Evolutionary conservation across 1,140 invertebrate species (phyloP), one percentile per base, ranked within the genome.

Genomic region (Bursaphelenchus mucronatus): DNA sequence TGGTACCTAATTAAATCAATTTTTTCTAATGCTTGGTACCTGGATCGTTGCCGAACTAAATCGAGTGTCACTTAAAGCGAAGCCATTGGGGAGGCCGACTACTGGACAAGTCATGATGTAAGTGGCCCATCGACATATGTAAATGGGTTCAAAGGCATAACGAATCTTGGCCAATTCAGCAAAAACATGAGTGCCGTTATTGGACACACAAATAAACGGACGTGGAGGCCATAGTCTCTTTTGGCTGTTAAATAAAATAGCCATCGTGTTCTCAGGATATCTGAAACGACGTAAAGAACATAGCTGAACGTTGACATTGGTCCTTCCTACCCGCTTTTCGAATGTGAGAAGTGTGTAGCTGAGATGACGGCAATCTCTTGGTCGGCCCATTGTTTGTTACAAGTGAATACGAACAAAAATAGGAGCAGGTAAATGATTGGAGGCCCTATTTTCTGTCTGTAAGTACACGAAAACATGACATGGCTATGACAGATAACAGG

Each of bases 111-210:
- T 17, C 21, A 66, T 57, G 13, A 73, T 50, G 19, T 72, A 73
- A 13, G 66, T 68, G 9, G 74, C 63, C 73, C 75, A 76, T 66
- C 71, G 61, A 63, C 77, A 79, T 64, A 74, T 76, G 62, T 61
- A 61, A 57, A 73, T 73, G 10, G 19, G 40, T 40, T 30, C 57
- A 50, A 59, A 75, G 30, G 75, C 69, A 58, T 62, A 69, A 15
- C 67, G 65, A 51, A 73, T 49, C 40, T 41, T 19, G 17, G 71
- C 68, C 40, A 65, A 45, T 21, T 50, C 44, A 49, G 19, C 58
- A 9, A 47, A 40, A 13, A 50, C 47, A 49, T 66, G 53, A 53
- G 64, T 70, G 41, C 47, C 70, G 66, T 68, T 74, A 40, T 44
- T 54, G 40, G 61, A 69, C 21, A 46, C 43, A 61, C 69, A 76